Percentiles rank a stretch among this genome's conserved stretches.
Conservation (phyloP, 2,797 vertebrate species). For the Paguma larvata region DNA sequence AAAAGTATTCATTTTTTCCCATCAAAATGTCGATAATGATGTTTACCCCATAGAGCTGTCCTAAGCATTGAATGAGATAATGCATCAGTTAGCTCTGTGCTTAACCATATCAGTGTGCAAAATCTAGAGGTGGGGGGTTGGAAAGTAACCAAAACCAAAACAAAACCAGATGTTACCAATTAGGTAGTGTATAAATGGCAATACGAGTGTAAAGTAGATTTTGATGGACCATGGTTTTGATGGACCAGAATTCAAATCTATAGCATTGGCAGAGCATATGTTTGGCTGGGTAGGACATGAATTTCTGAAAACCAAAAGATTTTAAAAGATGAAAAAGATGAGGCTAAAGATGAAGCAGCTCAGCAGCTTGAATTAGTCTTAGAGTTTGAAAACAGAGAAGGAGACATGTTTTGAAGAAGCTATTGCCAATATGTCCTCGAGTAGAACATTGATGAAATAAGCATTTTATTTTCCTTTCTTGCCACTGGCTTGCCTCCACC, state of each 20-base stretch:
- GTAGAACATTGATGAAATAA: background rate
- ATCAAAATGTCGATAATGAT: background rate
- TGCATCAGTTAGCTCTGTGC: background rate
- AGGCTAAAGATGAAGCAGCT: background rate
- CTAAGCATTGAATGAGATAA: background rate
- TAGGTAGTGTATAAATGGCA: background rate
- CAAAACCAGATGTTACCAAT: background rate
- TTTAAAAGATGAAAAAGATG: background rate
- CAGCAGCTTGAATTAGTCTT: background rate
- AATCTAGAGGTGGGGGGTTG: background rate
- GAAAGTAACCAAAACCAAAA: background rate
- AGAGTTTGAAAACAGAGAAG: slow-evolving; percentile 9
- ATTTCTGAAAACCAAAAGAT: background rate
- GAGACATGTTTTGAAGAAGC: background rate
- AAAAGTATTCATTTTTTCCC: background rate
- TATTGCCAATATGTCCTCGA: background rate
- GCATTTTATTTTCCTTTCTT: slow-evolving; percentile 1
- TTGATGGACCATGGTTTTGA: background rate
- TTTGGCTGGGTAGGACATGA: background rate
- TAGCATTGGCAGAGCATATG: background rate
- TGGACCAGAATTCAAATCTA: background rate
- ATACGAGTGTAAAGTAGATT: background rate
- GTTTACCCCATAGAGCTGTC: background rate
- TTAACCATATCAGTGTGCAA: background rate
- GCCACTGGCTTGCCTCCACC: background rate